These are phyloP conservation scores for Clarias batrachus DNA, from an alignment of 2,113 vertebrate species.

Conservation along the genomic window DNA sequence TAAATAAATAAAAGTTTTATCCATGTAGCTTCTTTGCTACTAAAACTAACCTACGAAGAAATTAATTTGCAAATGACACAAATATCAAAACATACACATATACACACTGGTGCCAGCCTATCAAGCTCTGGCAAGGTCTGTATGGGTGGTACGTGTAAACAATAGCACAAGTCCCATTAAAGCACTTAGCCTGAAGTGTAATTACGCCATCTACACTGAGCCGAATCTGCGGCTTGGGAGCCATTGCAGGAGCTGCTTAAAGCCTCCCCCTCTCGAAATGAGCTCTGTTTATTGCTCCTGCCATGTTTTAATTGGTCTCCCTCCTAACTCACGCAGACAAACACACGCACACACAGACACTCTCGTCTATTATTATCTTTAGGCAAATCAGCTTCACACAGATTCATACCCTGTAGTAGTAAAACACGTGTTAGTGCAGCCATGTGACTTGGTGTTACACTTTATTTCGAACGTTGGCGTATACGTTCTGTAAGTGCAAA, in stretches of 20 bases:
- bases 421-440: neutral
- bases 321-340: constrained; percentile 52
- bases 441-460: neutral
- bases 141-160: constrained; percentile 41
- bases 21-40: neutral
- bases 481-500: neutral
- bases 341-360: constrained; percentile 54
- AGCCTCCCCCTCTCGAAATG: constrained; percentile 62
- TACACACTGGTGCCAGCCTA: neutral
- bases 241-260: constrained; percentile 64
- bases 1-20: too few species aligned
- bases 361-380: constrained; percentile 26
- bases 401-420: neutral
- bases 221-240: constrained; percentile 66
- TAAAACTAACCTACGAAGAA: too few species aligned
- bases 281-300: constrained; percentile 67
- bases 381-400: neutral
- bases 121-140: neutral
- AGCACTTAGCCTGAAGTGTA: constrained; percentile 72
- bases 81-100: neutral
- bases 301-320: constrained; percentile 63
- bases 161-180: constrained; percentile 60
- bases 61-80: neutral
- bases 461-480: neutral
- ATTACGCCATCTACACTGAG: constrained; percentile 67